phyloP scores from a whole-genome alignment of 2,797 vertebrate genomes.

The Hemibagrus guttatus region DNA sequence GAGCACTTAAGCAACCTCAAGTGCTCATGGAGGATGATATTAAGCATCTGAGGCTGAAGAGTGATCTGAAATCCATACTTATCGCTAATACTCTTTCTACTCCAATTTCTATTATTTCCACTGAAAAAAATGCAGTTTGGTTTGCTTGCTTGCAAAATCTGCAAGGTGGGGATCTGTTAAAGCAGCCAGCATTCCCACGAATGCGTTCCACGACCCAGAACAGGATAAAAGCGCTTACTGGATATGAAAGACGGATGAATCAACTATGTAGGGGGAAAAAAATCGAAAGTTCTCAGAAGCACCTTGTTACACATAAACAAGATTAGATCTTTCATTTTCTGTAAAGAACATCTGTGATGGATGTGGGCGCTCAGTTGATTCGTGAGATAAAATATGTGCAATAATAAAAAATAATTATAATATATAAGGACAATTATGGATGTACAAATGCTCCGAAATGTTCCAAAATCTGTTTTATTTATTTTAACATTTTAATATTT shows the following conservation, averaged over 20 bases:
- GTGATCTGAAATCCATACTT: neutral
- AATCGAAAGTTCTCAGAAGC: neutral
- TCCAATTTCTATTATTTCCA: neutral
- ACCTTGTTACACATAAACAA: neutral
- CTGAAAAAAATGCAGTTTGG: neutral
- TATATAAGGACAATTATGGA: neutral
- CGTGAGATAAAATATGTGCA: neutral
- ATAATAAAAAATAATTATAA: neutral
- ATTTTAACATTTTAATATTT: too few relatives aligned
- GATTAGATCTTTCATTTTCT: neutral
- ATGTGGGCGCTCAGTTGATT: too few relatives aligned
- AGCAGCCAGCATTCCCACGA: neutral
- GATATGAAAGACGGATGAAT: slow-evolving; percentile 3
- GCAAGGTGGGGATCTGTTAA: neutral
- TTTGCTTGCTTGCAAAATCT: neutral
- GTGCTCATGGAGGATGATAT: neutral
- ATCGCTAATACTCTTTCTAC: neutral
- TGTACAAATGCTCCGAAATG: neutral
- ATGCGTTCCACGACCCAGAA: neutral
- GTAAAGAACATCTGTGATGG: neutral
- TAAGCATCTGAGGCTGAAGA: neutral
- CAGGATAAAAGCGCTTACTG: neutral
- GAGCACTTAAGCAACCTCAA: neutral
- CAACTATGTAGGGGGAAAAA: neutral
- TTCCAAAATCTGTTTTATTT: neutral